Evolutionary conservation across 2,113 vertebrate genomes (phyloP).

Genomic region (Dolichallabes microphthalmus): DNA sequence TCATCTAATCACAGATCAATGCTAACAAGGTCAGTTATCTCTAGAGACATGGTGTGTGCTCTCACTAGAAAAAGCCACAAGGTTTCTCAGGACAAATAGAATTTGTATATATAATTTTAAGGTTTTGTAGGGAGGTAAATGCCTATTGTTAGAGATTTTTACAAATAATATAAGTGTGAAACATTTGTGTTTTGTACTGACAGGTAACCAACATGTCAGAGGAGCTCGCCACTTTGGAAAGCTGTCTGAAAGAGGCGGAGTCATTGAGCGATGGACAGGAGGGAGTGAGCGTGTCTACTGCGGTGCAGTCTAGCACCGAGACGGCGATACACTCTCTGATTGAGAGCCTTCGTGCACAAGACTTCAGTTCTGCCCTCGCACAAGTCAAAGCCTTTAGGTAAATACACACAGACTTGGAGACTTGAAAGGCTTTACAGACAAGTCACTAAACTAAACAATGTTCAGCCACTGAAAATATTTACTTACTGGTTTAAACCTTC

Average conservation of each 20-base stretch:
- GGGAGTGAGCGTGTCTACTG: slow-evolving; percentile 80
- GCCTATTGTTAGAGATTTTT: background rate
- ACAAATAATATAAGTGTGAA: background rate
- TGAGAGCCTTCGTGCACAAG: slow-evolving; percentile 84
- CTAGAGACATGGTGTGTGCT: background rate
- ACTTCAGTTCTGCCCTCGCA: slow-evolving; percentile 85
- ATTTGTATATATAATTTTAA: too few species aligned
- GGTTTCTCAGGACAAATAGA: background rate
- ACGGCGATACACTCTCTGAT: slow-evolving; percentile 93
- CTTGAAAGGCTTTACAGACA: background rate
- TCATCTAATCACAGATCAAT: slow-evolving; percentile 53
- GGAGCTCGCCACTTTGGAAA: slow-evolving; percentile 86
- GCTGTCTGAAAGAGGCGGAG: slow-evolving; percentile 88
- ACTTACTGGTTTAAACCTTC: background rate
- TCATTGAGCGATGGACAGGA: slow-evolving; percentile 76
- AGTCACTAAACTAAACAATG: background rate
- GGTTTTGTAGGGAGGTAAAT: background rate
- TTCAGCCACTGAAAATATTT: background rate
- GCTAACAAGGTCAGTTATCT: slow-evolving; percentile 36
- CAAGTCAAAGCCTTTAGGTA: slow-evolving; percentile 96
- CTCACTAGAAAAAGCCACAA: background rate
- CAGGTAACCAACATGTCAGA: slow-evolving; percentile 98
- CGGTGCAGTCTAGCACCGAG: slow-evolving; percentile 87
- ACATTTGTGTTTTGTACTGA: background rate
- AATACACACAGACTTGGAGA: slow-evolving; percentile 1